A percentile compares a stretch with the other conserved stretches of the same genome.
Conservation (phyloP, 2,888 invertebrate genomes). For the Cephonodes hylas region DNA sequence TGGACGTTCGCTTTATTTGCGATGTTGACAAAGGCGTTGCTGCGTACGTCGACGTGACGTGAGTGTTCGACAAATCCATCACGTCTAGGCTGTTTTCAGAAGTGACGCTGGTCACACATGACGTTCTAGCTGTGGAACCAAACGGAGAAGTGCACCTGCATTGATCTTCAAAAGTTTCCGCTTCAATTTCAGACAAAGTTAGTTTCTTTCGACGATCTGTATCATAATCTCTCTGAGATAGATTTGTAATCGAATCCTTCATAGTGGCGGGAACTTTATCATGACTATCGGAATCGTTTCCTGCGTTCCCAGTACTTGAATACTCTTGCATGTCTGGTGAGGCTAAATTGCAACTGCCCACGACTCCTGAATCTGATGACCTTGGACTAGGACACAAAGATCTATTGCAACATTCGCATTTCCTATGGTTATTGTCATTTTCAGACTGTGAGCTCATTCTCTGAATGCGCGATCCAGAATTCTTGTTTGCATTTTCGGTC, state of each 20-base stretch:
- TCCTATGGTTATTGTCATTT: slow-evolving; percentile 52
- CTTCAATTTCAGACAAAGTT: slow-evolving; percentile 81
- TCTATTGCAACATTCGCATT: slow-evolving; percentile 83
- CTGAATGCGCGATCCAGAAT: slow-evolving; percentile 51
- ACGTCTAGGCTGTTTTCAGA: slow-evolving; percentile 81
- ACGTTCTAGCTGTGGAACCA: slow-evolving; percentile 86
- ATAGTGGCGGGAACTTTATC: slow-evolving; percentile 53
- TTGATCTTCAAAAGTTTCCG: slow-evolving; percentile 84
- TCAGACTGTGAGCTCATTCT: slow-evolving; percentile 76
- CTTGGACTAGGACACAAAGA: slow-evolving; percentile 85
- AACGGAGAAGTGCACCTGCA: slow-evolving; percentile 88
- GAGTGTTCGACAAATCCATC: slow-evolving; percentile 75
- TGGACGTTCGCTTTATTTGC: slow-evolving; percentile 76
- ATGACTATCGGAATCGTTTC: slow-evolving; percentile 63
- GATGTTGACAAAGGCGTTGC: slow-evolving; percentile 70
- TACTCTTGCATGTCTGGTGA: slow-evolving; percentile 83
- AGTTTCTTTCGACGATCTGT: slow-evolving; percentile 59
- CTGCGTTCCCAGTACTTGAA: slow-evolving; percentile 44
- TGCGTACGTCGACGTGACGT: slow-evolving; percentile 74
- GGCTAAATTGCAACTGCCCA: slow-evolving; percentile 88
- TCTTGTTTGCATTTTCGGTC: slow-evolving; percentile 56
- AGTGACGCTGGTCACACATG: slow-evolving; percentile 81
- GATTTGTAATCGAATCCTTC: slow-evolving; percentile 51
- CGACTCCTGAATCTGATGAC: slow-evolving; percentile 92
- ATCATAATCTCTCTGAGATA: slow-evolving; percentile 55